Evolutionary conservation across 2,797 vertebrate species (phyloP).

Genomic region (Eospalax fontanierii): DNA sequence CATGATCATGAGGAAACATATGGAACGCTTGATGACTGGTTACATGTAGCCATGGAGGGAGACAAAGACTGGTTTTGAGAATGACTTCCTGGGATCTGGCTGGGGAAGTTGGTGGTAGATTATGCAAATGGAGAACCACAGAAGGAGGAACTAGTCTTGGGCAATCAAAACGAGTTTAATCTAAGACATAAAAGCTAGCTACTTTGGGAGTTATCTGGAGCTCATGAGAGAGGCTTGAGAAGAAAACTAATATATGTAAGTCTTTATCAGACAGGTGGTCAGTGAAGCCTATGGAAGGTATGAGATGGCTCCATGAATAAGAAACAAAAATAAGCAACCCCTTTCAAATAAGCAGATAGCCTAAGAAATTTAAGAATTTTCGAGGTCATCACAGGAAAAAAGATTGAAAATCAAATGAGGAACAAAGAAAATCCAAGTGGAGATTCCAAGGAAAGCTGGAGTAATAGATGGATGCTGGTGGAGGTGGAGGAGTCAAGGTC

Average conservation of each 20-base stretch:
- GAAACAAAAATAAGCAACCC: not conserved
- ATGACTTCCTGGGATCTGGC: not conserved
- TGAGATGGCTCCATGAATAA: not conserved
- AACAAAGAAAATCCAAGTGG: not conserved
- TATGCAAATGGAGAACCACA: not conserved
- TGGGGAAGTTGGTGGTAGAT: not conserved
- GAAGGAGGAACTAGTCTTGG: not conserved
- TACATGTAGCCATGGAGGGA: not conserved
- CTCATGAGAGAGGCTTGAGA: not conserved
- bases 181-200: not conserved
- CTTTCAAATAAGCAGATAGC: no score
- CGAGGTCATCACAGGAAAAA: not conserved
- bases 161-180: not conserved
- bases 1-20: not conserved
- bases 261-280: not conserved
- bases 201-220: not conserved
- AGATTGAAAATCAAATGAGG: not conserved
- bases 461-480: not conserved
- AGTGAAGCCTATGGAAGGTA: not conserved
- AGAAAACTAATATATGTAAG: not conserved
- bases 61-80: not conserved
- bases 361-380: not conserved
- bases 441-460: not conserved
- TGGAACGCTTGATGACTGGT: not conserved
- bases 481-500: not conserved